Percentiles rank a stretch among this genome's conserved stretches.
These are phyloP conservation scores for Hydraecia micacea DNA, from an alignment of 2,888 invertebrate genomes.

Conservation along the genomic window DNA sequence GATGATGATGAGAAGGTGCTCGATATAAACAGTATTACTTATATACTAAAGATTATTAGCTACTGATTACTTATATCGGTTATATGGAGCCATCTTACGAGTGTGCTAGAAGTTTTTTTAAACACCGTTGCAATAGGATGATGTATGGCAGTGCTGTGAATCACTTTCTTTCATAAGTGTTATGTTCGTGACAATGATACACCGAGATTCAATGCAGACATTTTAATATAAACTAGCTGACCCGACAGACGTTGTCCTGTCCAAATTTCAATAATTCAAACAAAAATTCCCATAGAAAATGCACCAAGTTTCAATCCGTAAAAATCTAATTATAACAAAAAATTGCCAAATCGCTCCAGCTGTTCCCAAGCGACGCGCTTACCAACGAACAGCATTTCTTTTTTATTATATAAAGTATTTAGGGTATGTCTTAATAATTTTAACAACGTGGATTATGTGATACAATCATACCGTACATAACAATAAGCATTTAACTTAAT, in stretches of 20 bases:
- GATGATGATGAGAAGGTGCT: too few species aligned
- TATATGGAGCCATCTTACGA: not conserved
- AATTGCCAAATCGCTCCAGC: not conserved
- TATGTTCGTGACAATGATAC: not conserved
- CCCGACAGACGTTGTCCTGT: not conserved
- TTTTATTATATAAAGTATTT: not conserved
- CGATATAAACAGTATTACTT: slow-evolving; percentile 25
- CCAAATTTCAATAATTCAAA: not conserved
- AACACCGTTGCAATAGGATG: not conserved
- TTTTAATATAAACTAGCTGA: not conserved
- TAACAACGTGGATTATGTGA: not conserved
- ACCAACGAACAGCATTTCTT: not conserved
- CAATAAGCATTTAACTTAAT: not conserved
- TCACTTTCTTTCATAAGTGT: not conserved
- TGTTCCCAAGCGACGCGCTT: not conserved
- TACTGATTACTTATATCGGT: not conserved
- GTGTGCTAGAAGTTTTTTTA: not conserved
- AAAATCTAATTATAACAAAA: not conserved
- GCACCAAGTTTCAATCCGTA: not conserved
- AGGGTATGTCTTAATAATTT: not conserved
- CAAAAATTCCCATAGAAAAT: not conserved
- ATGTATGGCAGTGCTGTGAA: not conserved
- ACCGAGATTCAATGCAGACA: not conserved
- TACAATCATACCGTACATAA: not conserved
- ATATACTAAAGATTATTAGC: not conserved